A percentile compares a stretch with the other conserved stretches of the same genome.
These are phyloP conservation scores for Drosophila malerkotliana DNA, from an alignment of 1,140 invertebrate genomes.

Conservation along the genomic window DNA sequence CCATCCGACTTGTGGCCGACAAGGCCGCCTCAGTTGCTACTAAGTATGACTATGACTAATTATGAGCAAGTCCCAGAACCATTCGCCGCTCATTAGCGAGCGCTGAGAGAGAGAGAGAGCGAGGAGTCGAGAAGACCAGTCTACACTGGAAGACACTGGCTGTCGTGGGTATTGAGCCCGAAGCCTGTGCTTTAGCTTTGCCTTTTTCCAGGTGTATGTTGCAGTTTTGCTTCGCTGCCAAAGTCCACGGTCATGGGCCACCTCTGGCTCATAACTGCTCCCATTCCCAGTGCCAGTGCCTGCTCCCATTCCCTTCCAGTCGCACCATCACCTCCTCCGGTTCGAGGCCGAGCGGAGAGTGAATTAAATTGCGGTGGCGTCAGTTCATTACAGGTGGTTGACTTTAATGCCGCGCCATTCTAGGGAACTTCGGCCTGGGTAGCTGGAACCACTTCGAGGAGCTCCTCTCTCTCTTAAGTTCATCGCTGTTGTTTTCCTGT, in stretches of 20 bases:
- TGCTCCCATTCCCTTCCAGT: constrained; percentile 25
- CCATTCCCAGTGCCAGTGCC: constrained; percentile 8
- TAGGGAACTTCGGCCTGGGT: constrained; percentile 26
- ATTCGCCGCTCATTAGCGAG: constrained; percentile 53
- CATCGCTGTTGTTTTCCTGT: constrained; percentile 9
- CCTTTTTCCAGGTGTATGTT: constrained; percentile 2
- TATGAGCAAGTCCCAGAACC: constrained; percentile 59
- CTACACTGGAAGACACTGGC: constrained; percentile 1
- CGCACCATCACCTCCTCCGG: constrained; percentile 15
- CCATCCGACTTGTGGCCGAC: constrained; percentile 1
- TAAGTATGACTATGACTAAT: constrained; percentile 75
- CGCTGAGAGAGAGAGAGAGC: neutral
- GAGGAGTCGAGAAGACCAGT: constrained; percentile 2
- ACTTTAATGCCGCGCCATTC: constrained; percentile 64
- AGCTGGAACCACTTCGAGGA: neutral
- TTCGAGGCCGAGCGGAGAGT: constrained; percentile 50
- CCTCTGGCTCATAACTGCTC: constrained; percentile 10
- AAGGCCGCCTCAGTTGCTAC: constrained; percentile 48
- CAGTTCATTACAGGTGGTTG: constrained; percentile 84
- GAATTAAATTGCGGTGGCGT: constrained; percentile 83
- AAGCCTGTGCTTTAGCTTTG: neutral
- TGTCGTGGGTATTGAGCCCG: no score
- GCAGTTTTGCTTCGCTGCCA: constrained; percentile 54
- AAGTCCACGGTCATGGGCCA: constrained; percentile 38
- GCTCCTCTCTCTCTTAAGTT: constrained; percentile 35